phyloP scores from a whole-genome alignment of 2,888 invertebrate genomes.

The Oxystoma pomonae region DNA sequence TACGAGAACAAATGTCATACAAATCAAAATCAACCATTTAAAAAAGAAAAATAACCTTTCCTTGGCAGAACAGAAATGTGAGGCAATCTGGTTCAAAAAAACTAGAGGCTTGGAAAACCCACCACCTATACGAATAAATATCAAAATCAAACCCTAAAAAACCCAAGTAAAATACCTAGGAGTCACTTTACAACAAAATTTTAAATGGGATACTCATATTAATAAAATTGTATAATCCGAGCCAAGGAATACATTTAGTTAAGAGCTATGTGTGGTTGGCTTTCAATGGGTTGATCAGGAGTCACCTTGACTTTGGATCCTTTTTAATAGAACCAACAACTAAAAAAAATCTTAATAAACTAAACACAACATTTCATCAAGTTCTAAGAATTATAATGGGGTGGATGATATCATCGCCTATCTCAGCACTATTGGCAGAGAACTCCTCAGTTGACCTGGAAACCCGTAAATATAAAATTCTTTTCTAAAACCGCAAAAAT shows the following conservation, averaged over 20 bases:
- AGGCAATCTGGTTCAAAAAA: neutral
- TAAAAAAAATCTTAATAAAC: neutral
- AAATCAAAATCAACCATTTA: neutral
- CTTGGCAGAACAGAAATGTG: neutral
- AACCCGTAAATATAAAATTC: too few relatives aligned
- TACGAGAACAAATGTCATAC: neutral
- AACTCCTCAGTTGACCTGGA: too few relatives aligned
- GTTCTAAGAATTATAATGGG: neutral
- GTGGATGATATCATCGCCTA: neutral
- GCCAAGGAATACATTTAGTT: neutral
- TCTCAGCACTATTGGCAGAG: too few relatives aligned
- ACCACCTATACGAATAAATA: neutral
- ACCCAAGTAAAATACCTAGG: neutral
- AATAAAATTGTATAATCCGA: neutral
- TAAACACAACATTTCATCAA: neutral
- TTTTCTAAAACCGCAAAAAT: too few relatives aligned
- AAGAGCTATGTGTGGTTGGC: too few relatives aligned
- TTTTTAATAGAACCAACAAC: neutral
- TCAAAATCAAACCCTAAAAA: too few relatives aligned
- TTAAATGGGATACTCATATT: slow-evolving; percentile 5
- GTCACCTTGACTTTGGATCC: neutral
- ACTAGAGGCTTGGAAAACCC: neutral
- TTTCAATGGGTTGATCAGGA: neutral
- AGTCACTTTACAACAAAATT: slow-evolving; percentile 1
- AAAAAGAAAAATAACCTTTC: neutral